Evolutionary conservation across 2,888 invertebrate species (phyloP).

Genomic region (Lamellibrachia columna): DNA sequence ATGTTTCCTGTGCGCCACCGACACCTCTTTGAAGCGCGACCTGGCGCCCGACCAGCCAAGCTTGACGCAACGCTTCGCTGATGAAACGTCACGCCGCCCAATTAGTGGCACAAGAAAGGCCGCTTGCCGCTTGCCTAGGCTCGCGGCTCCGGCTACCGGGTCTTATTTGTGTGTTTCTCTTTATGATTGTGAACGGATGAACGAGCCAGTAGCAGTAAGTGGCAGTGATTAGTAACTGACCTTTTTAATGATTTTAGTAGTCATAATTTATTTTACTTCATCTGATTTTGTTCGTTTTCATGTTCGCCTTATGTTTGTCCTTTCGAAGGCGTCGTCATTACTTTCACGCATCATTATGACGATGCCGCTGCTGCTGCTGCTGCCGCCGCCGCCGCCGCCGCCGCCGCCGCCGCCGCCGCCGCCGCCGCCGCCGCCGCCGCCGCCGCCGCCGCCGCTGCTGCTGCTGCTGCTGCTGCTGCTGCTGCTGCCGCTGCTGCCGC

Average conservation of each 20-base stretch:
- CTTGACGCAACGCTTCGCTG: slow-evolving; percentile 4
- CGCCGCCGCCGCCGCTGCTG: not conserved
- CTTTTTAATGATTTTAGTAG: not conserved
- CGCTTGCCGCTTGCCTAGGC: not conserved
- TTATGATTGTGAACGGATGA: not conserved
- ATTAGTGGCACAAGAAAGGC: not conserved
- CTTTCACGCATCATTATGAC: too few relatives aligned
- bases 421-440: too few relatives aligned
- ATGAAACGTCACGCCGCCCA: not conserved
- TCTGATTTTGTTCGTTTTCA: not conserved
- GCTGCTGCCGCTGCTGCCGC: slow-evolving; percentile 29
- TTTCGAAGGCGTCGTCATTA: too few relatives aligned
- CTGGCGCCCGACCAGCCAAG: not conserved
- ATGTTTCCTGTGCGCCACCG: not conserved
- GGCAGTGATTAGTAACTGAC: not conserved
- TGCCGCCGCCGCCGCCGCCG: not conserved
- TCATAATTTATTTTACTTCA: not conserved
- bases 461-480: slow-evolving; percentile 27
- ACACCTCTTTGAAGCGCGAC: not conserved
- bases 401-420: not conserved
- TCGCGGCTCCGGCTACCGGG: not conserved
- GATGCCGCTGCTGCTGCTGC: not conserved
- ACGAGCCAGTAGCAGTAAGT: not conserved
- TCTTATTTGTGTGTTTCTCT: not conserved
- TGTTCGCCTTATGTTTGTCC: not conserved